Percentiles rank a stretch among this genome's conserved stretches.
Evolutionary conservation across 1,140 invertebrate genomes (phyloP).

Genomic region (Drosophila equinoxialis): DNA sequence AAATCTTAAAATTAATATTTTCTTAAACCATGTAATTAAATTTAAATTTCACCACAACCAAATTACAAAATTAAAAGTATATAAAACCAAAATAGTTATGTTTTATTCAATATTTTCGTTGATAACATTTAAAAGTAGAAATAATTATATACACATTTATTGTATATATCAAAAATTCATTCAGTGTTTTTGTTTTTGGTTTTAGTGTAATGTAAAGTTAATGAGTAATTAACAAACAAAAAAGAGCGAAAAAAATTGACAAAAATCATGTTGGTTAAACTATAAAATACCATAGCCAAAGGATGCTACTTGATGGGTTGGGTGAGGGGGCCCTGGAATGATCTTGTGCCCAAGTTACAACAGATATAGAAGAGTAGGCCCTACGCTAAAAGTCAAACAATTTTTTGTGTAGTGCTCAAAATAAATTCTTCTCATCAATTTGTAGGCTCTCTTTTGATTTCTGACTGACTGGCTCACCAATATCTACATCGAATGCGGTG

Average conservation of each 20-base stretch:
- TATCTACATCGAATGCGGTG: background rate
- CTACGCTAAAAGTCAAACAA: background rate
- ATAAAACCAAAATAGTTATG: background rate
- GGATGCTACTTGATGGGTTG: background rate
- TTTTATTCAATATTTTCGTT: background rate
- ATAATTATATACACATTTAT: background rate
- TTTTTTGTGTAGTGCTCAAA: background rate
- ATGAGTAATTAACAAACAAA: background rate
- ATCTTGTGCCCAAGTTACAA: background rate
- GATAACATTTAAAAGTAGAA: background rate
- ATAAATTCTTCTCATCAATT: background rate
- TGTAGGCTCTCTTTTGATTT: background rate
- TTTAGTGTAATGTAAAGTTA: conserved; percentile 3
- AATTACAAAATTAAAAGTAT: background rate
- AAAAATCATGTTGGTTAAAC: conserved; percentile 5
- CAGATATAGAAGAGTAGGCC: background rate
- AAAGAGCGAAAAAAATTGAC: background rate
- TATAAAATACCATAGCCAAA: background rate
- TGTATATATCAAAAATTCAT: background rate
- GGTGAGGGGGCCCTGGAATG: background rate
- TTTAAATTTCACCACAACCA: no score
- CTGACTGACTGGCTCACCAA: background rate
- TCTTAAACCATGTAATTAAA: no score
- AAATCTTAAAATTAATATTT: no score
- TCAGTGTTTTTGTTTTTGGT: background rate